A percentile compares a stretch with the other conserved stretches of the same genome.
These are phyloP conservation scores for Mobula hypostoma DNA, from an alignment of 2,113 vertebrate genomes.

Conservation along the genomic window DNA sequence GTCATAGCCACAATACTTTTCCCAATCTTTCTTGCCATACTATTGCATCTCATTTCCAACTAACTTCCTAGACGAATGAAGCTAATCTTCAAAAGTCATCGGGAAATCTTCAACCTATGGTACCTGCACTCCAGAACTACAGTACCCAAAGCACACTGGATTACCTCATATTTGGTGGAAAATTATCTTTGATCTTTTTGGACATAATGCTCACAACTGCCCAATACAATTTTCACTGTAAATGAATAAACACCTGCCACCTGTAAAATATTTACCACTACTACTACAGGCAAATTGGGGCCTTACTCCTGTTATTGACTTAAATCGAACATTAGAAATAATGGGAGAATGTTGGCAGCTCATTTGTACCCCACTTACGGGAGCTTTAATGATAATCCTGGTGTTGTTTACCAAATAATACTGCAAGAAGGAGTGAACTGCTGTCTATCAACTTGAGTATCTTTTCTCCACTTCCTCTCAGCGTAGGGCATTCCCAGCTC, in stretches of 20 bases:
- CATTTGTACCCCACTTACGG: background rate
- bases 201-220: background rate
- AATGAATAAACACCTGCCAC: background rate
- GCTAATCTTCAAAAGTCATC: too few species aligned
- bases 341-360: background rate
- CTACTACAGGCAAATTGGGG: background rate
- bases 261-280: background rate
- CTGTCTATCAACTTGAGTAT: background rate
- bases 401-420: background rate
- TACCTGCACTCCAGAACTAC: too few species aligned
- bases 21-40: too few species aligned
- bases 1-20: too few species aligned
- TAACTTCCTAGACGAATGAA: too few species aligned
- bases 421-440: background rate
- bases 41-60: too few species aligned
- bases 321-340: background rate
- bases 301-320: background rate
- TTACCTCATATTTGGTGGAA: too few species aligned
- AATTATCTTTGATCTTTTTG: too few species aligned
- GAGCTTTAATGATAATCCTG: background rate
- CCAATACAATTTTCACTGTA: background rate
- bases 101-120: too few species aligned
- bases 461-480: too few species aligned
- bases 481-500: too few species aligned
- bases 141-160: background rate